These are phyloP conservation scores for Cryptomyrus ogoouensis DNA, from an alignment of 2,113 vertebrate genomes.

Conservation along the genomic window DNA sequence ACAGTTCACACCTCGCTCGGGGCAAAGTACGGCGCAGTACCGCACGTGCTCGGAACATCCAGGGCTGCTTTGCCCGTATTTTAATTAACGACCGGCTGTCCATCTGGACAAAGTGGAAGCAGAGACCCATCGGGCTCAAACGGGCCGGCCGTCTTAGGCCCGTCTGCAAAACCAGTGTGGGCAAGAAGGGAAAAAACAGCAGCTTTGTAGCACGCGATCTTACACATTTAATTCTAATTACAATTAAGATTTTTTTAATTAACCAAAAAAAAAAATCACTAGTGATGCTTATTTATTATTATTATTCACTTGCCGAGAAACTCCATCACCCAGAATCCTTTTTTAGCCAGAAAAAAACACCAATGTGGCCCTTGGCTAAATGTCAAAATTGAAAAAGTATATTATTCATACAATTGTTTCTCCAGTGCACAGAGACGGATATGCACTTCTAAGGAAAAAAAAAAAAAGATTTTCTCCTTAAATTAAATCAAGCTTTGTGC, in stretches of 20 bases:
- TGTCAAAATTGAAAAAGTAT: neutral
- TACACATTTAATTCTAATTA: neutral
- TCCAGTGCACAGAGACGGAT: neutral
- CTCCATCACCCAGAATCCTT: neutral
- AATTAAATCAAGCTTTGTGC: conserved; percentile 3
- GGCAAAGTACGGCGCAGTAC: neutral
- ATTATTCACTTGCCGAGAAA: neutral
- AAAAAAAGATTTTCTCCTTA: neutral
- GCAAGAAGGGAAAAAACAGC: neutral
- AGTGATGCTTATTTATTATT: neutral
- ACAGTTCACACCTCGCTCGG: neutral
- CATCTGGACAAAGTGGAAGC: neutral
- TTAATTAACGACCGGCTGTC: neutral
- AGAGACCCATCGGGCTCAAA: neutral
- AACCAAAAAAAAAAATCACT: neutral
- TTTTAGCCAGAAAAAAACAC: neutral
- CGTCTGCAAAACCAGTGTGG: neutral
- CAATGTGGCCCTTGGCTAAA: neutral
- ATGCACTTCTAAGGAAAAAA: neutral
- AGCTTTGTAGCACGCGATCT: neutral
- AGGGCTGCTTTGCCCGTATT: neutral
- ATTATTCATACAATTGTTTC: neutral
- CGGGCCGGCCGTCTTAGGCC: neutral
- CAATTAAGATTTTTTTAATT: neutral
- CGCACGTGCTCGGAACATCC: neutral